Conservation (phyloP, 1,140 invertebrate genomes). For the Macrotrachela quadricornifera region DNA sequence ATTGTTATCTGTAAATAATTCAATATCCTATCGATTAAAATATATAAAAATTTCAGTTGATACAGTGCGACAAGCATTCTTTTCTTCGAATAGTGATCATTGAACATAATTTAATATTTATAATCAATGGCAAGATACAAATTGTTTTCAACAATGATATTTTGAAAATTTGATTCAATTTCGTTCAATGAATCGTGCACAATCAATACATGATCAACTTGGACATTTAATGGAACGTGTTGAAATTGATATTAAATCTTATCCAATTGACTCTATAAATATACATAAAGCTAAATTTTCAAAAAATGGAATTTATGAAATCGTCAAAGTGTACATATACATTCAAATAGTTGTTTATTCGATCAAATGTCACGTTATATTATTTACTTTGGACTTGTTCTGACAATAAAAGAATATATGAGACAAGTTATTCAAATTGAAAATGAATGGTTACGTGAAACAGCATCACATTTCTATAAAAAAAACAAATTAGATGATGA, state of each 20-base stretch:
- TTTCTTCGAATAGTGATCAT: slow-evolving; percentile 67
- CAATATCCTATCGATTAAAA: slow-evolving; percentile 93
- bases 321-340: slow-evolving; percentile 81
- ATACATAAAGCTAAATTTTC: slow-evolving; percentile 78
- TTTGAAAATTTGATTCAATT: slow-evolving; percentile 97
- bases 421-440: slow-evolving; percentile 78
- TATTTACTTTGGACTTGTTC: slow-evolving; percentile 86
- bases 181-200: slow-evolving; percentile 77
- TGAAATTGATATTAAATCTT: slow-evolving; percentile 60
- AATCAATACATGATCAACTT: slow-evolving; percentile 89
- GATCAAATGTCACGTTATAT: slow-evolving; percentile 87
- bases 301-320: slow-evolving; percentile 84
- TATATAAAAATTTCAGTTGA: slow-evolving; percentile 95
- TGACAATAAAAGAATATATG: slow-evolving; percentile 97
- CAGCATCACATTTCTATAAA: slow-evolving; percentile 94
- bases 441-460: slow-evolving; percentile 82
- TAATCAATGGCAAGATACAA: slow-evolving; percentile 71
- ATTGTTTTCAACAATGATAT: slow-evolving; percentile 86
- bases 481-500: slow-evolving; percentile 43
- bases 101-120: slow-evolving; percentile 84
- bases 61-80: slow-evolving; percentile 77
- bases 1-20: slow-evolving; percentile 88
- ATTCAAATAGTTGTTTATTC: slow-evolving; percentile 82
- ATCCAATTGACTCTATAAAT: slow-evolving; percentile 36
- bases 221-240: slow-evolving; percentile 82